These are phyloP conservation scores for Troglohyphantes excavatus DNA, from an alignment of 2,888 invertebrate genomes.

Conservation along the genomic window DNA sequence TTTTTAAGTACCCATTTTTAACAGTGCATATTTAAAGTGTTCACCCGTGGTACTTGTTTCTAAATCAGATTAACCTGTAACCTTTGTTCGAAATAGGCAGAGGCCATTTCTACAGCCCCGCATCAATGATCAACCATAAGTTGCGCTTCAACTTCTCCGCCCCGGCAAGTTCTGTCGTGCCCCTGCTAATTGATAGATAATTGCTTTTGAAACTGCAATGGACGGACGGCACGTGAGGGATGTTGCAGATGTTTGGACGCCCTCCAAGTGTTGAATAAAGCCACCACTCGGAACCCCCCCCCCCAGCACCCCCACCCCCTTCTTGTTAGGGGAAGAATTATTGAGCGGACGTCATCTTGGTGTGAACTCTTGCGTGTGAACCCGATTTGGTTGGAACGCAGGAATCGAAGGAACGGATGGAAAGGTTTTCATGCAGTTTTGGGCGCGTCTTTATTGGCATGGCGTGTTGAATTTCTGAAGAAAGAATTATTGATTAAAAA, in stretches of 20 bases:
- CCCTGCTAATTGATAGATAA: constrained; percentile 5
- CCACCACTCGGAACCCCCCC: background rate
- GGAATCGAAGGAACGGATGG: background rate
- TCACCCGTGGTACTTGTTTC: too few relatives aligned
- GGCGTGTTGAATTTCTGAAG: background rate
- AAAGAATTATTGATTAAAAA: background rate
- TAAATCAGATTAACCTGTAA: too few relatives aligned
- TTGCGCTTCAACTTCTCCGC: background rate
- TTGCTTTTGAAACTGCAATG: constrained; percentile 1
- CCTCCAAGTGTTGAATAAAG: constrained; percentile 5
- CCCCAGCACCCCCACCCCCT: too few relatives aligned
- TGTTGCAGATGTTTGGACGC: constrained; percentile 3
- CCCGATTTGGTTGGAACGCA: background rate
- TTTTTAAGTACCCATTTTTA: too few relatives aligned
- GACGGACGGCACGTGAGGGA: background rate
- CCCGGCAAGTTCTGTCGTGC: background rate
- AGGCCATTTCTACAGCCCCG: too few relatives aligned
- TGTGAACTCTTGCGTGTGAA: background rate
- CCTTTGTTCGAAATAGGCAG: too few relatives aligned
- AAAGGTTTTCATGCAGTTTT: background rate
- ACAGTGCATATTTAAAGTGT: too few relatives aligned
- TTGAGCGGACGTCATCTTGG: background rate
- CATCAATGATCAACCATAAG: too few relatives aligned
- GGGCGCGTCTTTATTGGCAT: background rate
- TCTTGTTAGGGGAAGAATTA: constrained; percentile 3